Base-by-base conservation (phyloP, 2,797 vertebrate genomes). In the Dryobates pubescens region DNA sequence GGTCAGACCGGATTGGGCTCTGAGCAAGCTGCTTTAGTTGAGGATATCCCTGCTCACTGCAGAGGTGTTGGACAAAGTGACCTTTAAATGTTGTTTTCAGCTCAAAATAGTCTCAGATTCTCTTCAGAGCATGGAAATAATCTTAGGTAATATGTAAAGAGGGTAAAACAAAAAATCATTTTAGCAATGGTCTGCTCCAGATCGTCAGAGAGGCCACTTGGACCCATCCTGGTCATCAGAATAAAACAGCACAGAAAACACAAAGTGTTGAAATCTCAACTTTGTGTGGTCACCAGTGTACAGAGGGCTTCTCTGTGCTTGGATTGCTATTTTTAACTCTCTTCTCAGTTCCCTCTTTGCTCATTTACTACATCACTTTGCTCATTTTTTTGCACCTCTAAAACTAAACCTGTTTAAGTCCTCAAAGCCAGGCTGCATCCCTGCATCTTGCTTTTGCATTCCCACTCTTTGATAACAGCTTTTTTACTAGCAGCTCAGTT, bases 401-500 rank as follows among this genome's bases (percentile, higher is more conserved):
- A 77, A 71, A 43, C 22, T 63, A 49, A 80, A 27, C 8, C 2
- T 3, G 8, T 88, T 68, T 74, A 68, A 76, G 45, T 29, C 49
- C 43, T 79, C 41, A 15, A 75, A 76, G n/a, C 65, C 88, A 87
- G 51, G 5, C 30, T n/a, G 34, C 43, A 62, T 53, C 72, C 47
- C 16, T 43, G 29, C 32, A 59, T 82, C 51, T 75, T 36, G 12
- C 34, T 70, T 83, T 63, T 92, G 27, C 41, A 43, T 82, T 89
- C 83, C 64, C 26, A 24, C 56, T 86, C 71, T 45, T 88, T 56
- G 57, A 32, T 68, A 88, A 86, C 17, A 80, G 89, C 90, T 93
- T 90, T 90, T 90, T 92, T 84, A 43, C 57, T 61, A 54, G 69
- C 80, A 91, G 92, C 85, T 87, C 80, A 88, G 89, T 92, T 92